phyloP scores from a whole-genome alignment of 1,140 invertebrate genomes.

The Neodiprion fabricii region DNA sequence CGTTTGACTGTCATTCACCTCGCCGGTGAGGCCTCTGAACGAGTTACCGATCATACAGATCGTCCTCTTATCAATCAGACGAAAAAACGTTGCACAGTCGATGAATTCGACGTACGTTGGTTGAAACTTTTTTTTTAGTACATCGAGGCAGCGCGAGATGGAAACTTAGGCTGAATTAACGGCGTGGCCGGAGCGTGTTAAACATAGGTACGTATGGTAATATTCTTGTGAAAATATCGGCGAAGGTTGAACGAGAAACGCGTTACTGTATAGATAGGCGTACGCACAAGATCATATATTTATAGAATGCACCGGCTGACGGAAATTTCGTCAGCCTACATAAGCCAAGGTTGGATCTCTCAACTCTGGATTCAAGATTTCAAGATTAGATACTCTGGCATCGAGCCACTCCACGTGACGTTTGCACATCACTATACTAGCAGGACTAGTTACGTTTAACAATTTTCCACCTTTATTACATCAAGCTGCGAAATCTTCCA shows the following conservation, averaged over 20 bases:
- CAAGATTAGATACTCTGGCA: slow-evolving; percentile 2
- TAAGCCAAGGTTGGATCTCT: not conserved
- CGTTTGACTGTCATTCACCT: too few relatives aligned
- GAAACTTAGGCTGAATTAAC: not conserved
- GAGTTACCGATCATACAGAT: too few relatives aligned
- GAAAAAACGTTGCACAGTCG: too few relatives aligned
- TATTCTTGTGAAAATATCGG: not conserved
- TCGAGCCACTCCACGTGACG: not conserved
- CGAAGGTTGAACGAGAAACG: not conserved
- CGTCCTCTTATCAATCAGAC: too few relatives aligned
- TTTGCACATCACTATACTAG: too few relatives aligned
- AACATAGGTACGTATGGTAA: not conserved
- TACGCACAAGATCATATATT: not conserved
- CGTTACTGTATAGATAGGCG: not conserved
- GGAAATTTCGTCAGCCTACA: slow-evolving; percentile 3
- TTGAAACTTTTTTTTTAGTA: not conserved
- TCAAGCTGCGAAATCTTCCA: too few relatives aligned
- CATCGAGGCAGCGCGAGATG: not conserved
- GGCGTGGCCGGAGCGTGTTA: not conserved
- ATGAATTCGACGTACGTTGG: too few relatives aligned
- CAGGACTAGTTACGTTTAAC: too few relatives aligned
- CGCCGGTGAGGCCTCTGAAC: too few relatives aligned
- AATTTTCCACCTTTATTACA: too few relatives aligned
- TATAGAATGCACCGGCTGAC: not conserved
- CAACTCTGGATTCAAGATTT: not conserved